These are phyloP conservation scores for Craterocephalus amniculus DNA, from an alignment of 2,797 vertebrate genomes.

Conservation along the genomic window DNA sequence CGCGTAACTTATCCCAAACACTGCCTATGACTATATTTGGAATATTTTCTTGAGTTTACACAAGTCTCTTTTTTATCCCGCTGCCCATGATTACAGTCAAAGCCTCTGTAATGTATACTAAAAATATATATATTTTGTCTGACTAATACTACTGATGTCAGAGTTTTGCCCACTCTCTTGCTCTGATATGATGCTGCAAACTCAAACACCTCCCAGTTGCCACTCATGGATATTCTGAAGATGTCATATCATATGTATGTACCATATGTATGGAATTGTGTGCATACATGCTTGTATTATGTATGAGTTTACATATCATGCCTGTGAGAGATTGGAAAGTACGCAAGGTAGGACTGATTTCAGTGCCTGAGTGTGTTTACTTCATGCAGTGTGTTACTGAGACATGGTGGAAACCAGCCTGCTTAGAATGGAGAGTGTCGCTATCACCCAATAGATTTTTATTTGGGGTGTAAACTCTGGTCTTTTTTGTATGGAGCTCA, in stretches of 20 bases:
- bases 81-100: not conserved
- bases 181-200: slow-evolving; percentile 49
- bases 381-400: slow-evolving; percentile 38
- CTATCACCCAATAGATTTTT: slow-evolving; percentile 1
- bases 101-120: not conserved
- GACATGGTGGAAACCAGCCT: slow-evolving; percentile 36
- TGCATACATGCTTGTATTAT: slow-evolving; percentile 32
- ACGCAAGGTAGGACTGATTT: slow-evolving; percentile 17
- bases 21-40: too few relatives aligned
- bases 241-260: slow-evolving; percentile 68
- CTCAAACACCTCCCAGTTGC: slow-evolving; percentile 54
- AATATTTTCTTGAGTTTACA: too few relatives aligned
- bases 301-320: slow-evolving; percentile 21
- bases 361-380: slow-evolving; percentile 37
- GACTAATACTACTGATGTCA: not conserved
- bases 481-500: slow-evolving; percentile 37
- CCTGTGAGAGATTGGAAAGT: not conserved
- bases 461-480: slow-evolving; percentile 14
- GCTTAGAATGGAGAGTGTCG: slow-evolving; percentile 43
- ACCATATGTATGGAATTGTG: slow-evolving; percentile 67
- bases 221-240: slow-evolving; percentile 52
- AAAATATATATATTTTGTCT: slow-evolving; percentile 2
- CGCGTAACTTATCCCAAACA: too few relatives aligned
- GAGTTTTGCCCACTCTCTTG: slow-evolving; percentile 34
- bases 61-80: not conserved